phyloP scores from a whole-genome alignment of 2,888 invertebrate genomes.

The Meandrusa payeni region DNA sequence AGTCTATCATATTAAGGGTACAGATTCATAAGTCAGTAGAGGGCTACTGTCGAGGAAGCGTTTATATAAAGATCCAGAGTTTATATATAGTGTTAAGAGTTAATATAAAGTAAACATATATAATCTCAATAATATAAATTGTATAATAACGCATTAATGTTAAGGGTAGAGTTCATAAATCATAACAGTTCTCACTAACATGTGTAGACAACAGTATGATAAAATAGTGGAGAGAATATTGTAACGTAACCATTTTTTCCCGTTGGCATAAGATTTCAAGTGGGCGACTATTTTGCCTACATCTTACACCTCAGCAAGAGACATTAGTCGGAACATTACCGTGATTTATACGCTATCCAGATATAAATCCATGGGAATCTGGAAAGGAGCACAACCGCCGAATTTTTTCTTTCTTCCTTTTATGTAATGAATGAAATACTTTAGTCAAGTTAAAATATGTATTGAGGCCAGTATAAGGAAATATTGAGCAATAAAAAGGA shows the following conservation, averaged over 20 bases:
- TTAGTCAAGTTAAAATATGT: not conserved
- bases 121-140: no score
- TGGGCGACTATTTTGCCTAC: constrained; percentile 39
- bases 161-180: constrained; percentile 12
- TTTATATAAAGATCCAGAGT: no score
- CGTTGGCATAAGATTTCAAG: constrained; percentile 23
- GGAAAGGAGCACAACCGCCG: constrained; percentile 48
- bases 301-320: constrained; percentile 49
- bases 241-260: constrained; percentile 24
- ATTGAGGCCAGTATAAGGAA: constrained; percentile 4
- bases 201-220: constrained; percentile 13
- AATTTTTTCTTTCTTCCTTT: constrained; percentile 46
- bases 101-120: no score
- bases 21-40: no score
- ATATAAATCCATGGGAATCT: constrained; percentile 57
- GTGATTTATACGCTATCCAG: constrained; percentile 60
- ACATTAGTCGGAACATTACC: constrained; percentile 65
- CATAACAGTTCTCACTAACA: constrained; percentile 3
- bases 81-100: no score
- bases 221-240: constrained; percentile 20
- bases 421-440: constrained; percentile 24
- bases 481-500: no score
- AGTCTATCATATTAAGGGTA: no score
- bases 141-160: no score
- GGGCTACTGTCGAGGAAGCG: no score